Percentiles rank a stretch among this genome's conserved stretches.
Conservation (phyloP, 2,797 vertebrate species). For the Peromyscus melanophrys region DNA sequence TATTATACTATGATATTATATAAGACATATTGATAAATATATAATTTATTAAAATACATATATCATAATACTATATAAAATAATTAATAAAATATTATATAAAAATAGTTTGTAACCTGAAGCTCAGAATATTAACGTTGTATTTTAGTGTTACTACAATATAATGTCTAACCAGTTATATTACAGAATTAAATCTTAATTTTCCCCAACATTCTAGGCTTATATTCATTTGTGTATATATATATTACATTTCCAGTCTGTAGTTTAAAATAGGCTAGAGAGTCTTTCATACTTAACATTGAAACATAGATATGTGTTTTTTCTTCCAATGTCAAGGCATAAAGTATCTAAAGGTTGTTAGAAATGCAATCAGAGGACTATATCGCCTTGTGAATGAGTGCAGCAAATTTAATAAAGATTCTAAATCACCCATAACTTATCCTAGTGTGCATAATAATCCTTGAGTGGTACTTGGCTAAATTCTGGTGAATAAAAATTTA, state of each 20-base stretch:
- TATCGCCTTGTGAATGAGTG: neutral
- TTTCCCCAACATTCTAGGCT: neutral
- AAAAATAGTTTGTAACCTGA: neutral
- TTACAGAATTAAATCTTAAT: neutral
- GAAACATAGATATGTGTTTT: neutral
- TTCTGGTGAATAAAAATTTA: constrained; percentile 1
- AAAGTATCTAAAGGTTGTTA: neutral
- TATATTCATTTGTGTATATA: neutral
- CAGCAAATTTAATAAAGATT: neutral
- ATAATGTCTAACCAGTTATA: neutral
- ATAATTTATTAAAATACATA: neutral
- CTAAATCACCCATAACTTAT: neutral
- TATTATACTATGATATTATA: no score
- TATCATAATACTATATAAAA: neutral
- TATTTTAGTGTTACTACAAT: neutral
- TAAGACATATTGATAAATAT: no score
- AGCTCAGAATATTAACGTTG: neutral
- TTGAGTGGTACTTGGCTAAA: constrained; percentile 13
- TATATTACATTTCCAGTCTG: neutral
- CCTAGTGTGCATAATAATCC: neutral
- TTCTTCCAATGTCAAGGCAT: constrained; percentile 16
- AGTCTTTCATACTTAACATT: neutral
- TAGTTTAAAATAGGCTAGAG: neutral
- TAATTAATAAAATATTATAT: neutral
- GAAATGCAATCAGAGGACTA: constrained; percentile 7